Conservation (phyloP, 1,140 invertebrate genomes). For the Papilio polyxenes region DNA sequence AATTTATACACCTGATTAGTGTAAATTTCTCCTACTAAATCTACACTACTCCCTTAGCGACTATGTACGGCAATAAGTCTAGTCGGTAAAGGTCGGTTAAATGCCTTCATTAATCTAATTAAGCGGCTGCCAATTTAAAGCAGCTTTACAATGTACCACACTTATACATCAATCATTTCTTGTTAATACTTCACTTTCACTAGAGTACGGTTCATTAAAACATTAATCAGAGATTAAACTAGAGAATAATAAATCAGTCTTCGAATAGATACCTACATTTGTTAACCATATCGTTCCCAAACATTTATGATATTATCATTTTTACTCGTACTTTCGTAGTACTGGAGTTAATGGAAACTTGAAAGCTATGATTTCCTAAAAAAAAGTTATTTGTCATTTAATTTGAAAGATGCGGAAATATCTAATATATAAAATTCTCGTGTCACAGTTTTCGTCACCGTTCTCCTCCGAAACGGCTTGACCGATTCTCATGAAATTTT, state of each 20-base stretch:
- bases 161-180: slow-evolving; percentile 15
- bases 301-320: not conserved
- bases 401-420: too few relatives aligned
- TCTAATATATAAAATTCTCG: too few relatives aligned
- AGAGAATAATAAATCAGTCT: not conserved
- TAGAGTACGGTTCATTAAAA: not conserved
- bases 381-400: too few relatives aligned
- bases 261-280: not conserved
- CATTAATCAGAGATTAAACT: slow-evolving; percentile 4
- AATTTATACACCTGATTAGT: too few relatives aligned
- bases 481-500: too few relatives aligned
- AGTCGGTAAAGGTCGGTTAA: not conserved
- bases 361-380: too few relatives aligned
- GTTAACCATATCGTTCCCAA: not conserved
- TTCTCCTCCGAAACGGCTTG: too few relatives aligned
- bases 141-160: not conserved
- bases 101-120: not conserved
- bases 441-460: too few relatives aligned
- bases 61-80: not conserved
- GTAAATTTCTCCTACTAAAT: too few relatives aligned
- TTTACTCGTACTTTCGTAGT: not conserved
- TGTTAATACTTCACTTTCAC: slow-evolving; percentile 2
- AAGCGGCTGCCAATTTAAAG: not conserved
- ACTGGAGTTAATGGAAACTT: too few relatives aligned
- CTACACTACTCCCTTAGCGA: too few relatives aligned